These are phyloP conservation scores for Athrips mouffetella DNA, from an alignment of 2,888 invertebrate genomes.

Conservation along the genomic window DNA sequence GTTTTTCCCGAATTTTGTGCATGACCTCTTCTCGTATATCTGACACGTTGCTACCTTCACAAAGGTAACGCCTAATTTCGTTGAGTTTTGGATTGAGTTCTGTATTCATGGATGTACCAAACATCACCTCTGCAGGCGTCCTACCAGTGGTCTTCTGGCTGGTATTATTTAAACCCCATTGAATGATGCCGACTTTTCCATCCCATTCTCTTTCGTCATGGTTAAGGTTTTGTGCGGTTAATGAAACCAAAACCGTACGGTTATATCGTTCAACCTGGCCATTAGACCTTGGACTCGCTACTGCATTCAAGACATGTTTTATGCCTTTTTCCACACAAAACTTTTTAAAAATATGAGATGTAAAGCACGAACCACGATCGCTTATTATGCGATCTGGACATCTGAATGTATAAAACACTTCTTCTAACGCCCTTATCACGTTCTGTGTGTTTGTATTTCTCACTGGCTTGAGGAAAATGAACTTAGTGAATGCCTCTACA, in stretches of 20 bases:
- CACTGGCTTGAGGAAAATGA: constrained; percentile 2
- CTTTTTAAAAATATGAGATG: neutral
- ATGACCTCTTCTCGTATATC: too few species aligned
- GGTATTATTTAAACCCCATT: too few species aligned
- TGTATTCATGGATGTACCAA: too few species aligned
- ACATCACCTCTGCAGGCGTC: too few species aligned
- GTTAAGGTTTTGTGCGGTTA: neutral
- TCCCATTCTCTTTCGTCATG: constrained; percentile 16
- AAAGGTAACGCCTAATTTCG: too few species aligned
- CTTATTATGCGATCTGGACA: constrained; percentile 4
- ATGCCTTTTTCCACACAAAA: constrained; percentile 8
- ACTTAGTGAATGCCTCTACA: neutral
- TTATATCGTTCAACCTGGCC: constrained; percentile 15
- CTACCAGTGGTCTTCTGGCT: too few species aligned
- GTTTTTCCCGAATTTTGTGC: too few species aligned
- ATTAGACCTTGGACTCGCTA: constrained; percentile 8
- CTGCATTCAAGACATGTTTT: constrained; percentile 21
- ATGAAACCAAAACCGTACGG: constrained; percentile 10
- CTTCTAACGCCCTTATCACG: neutral
- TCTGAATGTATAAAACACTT: constrained; percentile 1
- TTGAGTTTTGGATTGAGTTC: too few species aligned
- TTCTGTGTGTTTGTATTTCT: too few species aligned
- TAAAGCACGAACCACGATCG: constrained; percentile 8
- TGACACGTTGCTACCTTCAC: too few species aligned
- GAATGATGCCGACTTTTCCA: too few species aligned